Evolutionary conservation across 2,113 vertebrate species (phyloP).

Genomic region (Conger conger): DNA sequence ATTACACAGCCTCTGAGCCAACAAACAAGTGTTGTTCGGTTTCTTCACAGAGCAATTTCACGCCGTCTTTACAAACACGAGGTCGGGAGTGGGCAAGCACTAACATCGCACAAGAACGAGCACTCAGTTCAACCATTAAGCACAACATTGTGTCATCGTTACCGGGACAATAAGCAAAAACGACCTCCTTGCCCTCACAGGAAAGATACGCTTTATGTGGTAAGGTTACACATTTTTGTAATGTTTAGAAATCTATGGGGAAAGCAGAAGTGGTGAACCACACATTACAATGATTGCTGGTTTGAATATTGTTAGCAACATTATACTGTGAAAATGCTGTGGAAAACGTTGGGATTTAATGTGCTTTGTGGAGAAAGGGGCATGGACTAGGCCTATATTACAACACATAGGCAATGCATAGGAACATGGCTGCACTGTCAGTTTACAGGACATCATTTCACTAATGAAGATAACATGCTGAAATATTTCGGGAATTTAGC

Average conservation of each 20-base stretch:
- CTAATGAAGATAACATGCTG: too few relatives aligned
- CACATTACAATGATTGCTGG: neutral
- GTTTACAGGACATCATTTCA: too few relatives aligned
- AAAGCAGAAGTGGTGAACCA: neutral
- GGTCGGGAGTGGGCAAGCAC: neutral
- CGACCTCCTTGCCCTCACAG: neutral
- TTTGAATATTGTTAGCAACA: neutral
- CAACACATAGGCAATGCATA: neutral
- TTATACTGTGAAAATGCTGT: neutral
- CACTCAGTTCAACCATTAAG: neutral
- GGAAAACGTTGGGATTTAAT: neutral
- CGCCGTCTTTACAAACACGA: neutral
- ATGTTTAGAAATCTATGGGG: neutral
- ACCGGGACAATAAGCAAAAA: neutral
- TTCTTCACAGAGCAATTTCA: neutral
- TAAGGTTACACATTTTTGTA: neutral
- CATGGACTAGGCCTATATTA: neutral
- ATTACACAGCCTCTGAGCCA: neutral
- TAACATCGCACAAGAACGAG: neutral
- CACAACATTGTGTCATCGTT: neutral
- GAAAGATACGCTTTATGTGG: neutral
- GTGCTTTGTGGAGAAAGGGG: neutral
- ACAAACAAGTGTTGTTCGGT: constrained; percentile 16
- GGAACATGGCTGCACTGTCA: neutral
- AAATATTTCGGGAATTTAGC: too few relatives aligned